phyloP scores from a whole-genome alignment of 64 coral and sea anemone species.

The Montipora foliosa region DNA sequence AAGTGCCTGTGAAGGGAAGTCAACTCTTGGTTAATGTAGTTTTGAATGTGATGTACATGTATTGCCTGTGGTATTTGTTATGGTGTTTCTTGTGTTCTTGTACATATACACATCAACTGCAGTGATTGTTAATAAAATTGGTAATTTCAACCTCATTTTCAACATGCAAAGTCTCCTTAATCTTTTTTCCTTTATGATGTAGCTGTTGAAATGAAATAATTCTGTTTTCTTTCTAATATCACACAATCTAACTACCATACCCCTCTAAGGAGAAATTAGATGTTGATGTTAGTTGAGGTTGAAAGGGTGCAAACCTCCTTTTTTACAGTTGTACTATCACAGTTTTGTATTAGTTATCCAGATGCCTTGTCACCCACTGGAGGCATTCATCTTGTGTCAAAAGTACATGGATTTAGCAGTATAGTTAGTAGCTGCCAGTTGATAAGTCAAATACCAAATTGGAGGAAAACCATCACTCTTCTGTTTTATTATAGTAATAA shows the following conservation, averaged over 20 bases:
- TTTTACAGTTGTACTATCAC: constrained; percentile 8
- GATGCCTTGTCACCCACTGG: neutral
- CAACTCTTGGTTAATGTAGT: constrained; percentile 34
- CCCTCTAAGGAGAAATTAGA: constrained; percentile 19
- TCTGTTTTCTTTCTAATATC: too few species aligned
- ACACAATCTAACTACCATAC: too few species aligned
- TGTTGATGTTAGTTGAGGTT: neutral
- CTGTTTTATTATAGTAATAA: constrained; percentile 40
- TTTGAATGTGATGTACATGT: neutral
- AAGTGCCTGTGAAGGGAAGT: neutral
- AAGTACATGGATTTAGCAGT: neutral
- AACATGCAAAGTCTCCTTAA: constrained; percentile 34
- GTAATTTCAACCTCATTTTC: constrained; percentile 23
- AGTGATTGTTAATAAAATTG: constrained; percentile 18
- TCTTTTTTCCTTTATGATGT: neutral
- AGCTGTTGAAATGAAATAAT: too few species aligned
- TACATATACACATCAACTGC: constrained; percentile 30
- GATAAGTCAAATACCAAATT: neutral
- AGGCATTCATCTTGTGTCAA: neutral
- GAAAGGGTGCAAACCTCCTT: constrained; percentile 23
- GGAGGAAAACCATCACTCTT: neutral
- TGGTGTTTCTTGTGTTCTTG: constrained; percentile 15
- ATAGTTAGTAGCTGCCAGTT: constrained; percentile 20
- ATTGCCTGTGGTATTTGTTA: neutral
- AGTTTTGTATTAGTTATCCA: constrained; percentile 51